A percentile compares a stretch with the other conserved stretches of the same genome.
Evolutionary conservation across 2,797 vertebrate genomes (phyloP).

Genomic region (Pseudochirops corinnae): DNA sequence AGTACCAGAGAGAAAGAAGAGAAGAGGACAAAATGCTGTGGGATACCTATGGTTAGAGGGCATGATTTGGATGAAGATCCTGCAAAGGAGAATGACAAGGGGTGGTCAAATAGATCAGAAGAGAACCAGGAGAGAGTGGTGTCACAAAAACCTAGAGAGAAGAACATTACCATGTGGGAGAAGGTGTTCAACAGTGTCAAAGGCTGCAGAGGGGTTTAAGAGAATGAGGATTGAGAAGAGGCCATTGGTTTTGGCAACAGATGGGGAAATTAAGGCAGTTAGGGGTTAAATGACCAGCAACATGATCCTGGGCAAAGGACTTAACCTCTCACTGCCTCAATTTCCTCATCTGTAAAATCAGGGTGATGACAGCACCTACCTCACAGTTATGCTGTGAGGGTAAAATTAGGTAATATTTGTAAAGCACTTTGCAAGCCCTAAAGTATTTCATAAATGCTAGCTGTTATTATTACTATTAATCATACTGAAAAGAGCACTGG

Average conservation of each 20-base stretch:
- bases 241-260: background rate
- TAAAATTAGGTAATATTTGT: background rate
- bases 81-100: background rate
- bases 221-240: background rate
- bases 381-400: background rate
- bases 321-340: background rate
- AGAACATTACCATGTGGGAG: background rate
- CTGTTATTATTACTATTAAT: background rate
- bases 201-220: background rate
- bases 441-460: background rate
- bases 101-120: background rate
- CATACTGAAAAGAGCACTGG: background rate
- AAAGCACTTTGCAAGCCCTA: background rate
- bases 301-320: background rate
- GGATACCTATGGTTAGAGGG: background rate
- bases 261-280: background rate
- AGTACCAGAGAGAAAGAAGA: too few species aligned
- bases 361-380: background rate
- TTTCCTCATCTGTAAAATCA: background rate
- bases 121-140: background rate
- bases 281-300: background rate
- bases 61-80: background rate
- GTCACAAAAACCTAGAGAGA: background rate
- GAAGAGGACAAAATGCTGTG: background rate
- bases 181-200: background rate